Evolutionary conservation across 2,888 invertebrate species (phyloP), one percentile per base, ranked within the genome.

Genomic region (Hoplodrina ambigua): DNA sequence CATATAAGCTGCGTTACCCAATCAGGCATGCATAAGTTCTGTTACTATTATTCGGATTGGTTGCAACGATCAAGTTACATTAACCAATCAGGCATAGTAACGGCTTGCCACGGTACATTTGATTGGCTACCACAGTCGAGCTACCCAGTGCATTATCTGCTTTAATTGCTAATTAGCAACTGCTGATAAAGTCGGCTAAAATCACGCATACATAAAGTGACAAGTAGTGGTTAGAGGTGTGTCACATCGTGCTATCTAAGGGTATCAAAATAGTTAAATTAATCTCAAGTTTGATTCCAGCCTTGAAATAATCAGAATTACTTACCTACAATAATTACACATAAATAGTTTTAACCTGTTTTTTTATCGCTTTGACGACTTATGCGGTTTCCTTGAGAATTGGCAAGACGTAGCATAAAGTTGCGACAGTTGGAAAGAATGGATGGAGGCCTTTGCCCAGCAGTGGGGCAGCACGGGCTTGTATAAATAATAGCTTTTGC

Each of bases 151-250:
- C n/a, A 69, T 63, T 75, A 75, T 75, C 70, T 64, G 41, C 52
- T 69, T 60, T 64, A 67, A 76, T 70, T 33, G 66, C 71, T 81
- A 67, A 84, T 83, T 82, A 78, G 55, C 56, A 66, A 72, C 20
- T 4, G 41, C 41, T 69, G 86, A 86, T 86, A 83, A 82, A 66
- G 63, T 58, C 60, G 44, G 75, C 13, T 75, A 70, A 59, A 75
- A 81, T 84, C 88, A 88, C 87, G 87, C 83, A 57, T 64, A 63
- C 68, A 69, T 70, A 69, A 79, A 75, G 79, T 87, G 87, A 63
- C 65, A 73, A 77, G 68, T 80, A 83, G 69, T 63, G 59, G 61
- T 72, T 69, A 84, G 86, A 86, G 87, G 87, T 86, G 87, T 86
- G 87, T 86, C 86, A 72, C 49, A 66, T 59, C 54, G 41, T 67